Percentiles rank a stretch among this genome's conserved stretches.
Conservation (phyloP, 2,113 vertebrate species). For the Herpetotheres cachinnans region DNA sequence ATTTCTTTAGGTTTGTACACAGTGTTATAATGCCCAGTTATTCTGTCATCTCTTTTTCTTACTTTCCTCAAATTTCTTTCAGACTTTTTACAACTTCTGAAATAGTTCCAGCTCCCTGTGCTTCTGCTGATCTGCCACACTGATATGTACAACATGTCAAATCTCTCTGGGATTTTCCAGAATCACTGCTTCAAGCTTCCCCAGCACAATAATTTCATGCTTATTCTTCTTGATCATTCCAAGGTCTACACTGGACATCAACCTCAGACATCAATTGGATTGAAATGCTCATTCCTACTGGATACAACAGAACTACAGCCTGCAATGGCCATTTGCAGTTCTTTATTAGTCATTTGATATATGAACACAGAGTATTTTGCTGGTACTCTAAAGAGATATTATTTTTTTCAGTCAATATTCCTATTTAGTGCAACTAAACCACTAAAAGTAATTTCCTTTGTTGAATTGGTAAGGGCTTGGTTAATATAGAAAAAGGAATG, state of each 20-base stretch:
- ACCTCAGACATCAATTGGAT: background rate
- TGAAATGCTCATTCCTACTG: background rate
- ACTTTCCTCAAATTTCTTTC: background rate
- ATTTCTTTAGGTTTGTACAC: background rate
- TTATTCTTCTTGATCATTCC: background rate
- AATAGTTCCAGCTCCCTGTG: background rate
- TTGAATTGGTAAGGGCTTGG: background rate
- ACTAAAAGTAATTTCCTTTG: background rate
- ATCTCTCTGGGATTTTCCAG: background rate
- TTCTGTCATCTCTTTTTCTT: background rate
- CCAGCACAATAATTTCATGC: background rate
- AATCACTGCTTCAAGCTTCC: background rate
- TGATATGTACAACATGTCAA: background rate
- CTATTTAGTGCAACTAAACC: background rate
- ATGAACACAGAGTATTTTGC: background rate
- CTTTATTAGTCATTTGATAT: background rate
- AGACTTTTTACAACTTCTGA: background rate
- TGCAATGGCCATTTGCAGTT: background rate
- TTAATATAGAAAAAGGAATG: background rate
- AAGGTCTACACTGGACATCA: background rate
- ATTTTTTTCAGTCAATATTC: background rate
- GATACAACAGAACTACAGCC: background rate
- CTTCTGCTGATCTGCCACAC: background rate
- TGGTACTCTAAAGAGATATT: background rate
- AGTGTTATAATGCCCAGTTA: background rate